phyloP scores from a whole-genome alignment of 2,797 vertebrate species.

The Propithecus perrieri region DNA sequence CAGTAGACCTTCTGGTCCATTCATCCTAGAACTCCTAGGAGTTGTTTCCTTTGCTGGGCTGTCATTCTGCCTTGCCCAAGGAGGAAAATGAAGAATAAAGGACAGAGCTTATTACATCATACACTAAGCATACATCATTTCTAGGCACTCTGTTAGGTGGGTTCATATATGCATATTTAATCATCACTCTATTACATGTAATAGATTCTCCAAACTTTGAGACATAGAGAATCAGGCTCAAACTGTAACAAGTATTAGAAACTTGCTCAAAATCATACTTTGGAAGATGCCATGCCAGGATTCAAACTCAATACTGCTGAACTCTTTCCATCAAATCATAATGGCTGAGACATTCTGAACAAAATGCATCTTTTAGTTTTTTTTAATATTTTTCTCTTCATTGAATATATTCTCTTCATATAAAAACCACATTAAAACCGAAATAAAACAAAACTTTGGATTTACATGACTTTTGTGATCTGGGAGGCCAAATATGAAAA shows the following conservation, averaged over 20 bases:
- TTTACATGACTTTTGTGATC: not conserved
- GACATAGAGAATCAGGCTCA: not conserved
- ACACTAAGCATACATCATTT: not conserved
- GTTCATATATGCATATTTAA: not conserved
- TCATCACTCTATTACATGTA: not conserved
- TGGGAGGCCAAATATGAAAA: not conserved
- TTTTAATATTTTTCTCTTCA: not conserved
- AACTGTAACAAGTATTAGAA: not conserved
- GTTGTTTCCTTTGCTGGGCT: not conserved
- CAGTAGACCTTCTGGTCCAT: no score
- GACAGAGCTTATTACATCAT: not conserved
- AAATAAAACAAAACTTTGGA: not conserved
- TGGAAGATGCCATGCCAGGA: not conserved
- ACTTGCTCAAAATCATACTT: not conserved
- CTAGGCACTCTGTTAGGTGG: not conserved
- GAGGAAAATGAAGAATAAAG: not conserved
- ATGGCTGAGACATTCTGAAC: not conserved
- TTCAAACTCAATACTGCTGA: not conserved
- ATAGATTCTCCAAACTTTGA: not conserved
- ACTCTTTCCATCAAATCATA: not conserved
- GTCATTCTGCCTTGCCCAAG: not conserved
- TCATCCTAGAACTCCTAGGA: not conserved
- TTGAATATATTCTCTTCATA: not conserved
- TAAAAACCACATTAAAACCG: not conserved
- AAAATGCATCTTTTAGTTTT: not conserved